These are phyloP conservation scores for Hipposideros armiger DNA, from an alignment of 2,113 vertebrate genomes.

Conservation along the genomic window DNA sequence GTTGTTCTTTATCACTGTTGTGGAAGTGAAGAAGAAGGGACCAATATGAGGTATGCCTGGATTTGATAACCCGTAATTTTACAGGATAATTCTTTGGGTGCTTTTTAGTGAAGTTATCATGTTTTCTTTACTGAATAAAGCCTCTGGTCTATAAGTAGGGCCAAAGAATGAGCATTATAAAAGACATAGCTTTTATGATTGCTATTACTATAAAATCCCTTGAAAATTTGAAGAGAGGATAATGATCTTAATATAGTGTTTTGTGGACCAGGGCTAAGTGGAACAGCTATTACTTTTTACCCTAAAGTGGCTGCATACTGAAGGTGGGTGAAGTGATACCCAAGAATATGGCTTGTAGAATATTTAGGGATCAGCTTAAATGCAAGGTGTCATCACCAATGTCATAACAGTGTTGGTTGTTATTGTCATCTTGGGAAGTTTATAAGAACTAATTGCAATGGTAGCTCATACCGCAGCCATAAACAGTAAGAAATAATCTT, in stretches of 20 bases:
- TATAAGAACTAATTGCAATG: slow-evolving; percentile 60
- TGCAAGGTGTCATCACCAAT: background rate
- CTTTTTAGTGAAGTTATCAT: background rate
- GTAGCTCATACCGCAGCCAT: slow-evolving; percentile 58
- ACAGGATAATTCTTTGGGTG: background rate
- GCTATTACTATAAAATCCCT: slow-evolving; percentile 43
- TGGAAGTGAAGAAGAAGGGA: background rate
- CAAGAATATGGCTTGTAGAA: background rate
- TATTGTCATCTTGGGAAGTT: slow-evolving; percentile 65
- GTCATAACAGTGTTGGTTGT: background rate
- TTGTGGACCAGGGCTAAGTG: background rate
- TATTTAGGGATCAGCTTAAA: slow-evolving; percentile 60
- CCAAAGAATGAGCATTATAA: slow-evolving; percentile 15
- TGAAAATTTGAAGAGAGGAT: slow-evolving; percentile 50
- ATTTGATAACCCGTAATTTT: slow-evolving; percentile 16
- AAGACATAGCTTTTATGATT: slow-evolving; percentile 2
- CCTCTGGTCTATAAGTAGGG: background rate
- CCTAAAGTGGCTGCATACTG: background rate
- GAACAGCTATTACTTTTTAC: slow-evolving; percentile 53
- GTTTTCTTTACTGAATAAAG: slow-evolving; percentile 24
- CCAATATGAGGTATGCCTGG: background rate
- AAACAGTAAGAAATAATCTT: slow-evolving; percentile 81
- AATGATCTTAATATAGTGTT: slow-evolving; percentile 22
- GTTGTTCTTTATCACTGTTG: background rate
- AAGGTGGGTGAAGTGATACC: background rate